Conservation (phyloP, 2,113 vertebrate species). For the Anser cygnoides region DNA sequence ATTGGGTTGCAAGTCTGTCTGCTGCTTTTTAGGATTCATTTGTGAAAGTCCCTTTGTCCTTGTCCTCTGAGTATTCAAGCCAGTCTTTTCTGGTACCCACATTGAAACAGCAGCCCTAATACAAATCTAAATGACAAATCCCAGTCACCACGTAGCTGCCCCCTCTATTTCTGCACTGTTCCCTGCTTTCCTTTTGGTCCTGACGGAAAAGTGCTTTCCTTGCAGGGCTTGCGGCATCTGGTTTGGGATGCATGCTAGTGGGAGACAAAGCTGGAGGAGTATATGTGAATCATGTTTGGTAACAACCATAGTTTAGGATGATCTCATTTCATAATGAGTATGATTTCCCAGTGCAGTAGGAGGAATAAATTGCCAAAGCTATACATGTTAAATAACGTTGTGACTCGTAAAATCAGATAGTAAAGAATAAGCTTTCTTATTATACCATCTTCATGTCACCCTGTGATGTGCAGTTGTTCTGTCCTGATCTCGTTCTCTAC, state of each 20-base stretch:
- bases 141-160: not conserved
- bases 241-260: not conserved
- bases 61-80: not conserved
- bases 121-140: not conserved
- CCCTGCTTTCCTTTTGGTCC: not conserved
- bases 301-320: not conserved
- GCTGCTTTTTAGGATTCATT: not conserved
- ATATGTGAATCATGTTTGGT: not conserved
- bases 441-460: not conserved
- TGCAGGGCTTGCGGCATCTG: not conserved
- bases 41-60: not conserved
- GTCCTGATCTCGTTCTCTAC: not conserved
- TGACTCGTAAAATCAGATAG: not conserved
- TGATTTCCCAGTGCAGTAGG: not conserved
- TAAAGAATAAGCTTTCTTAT: not conserved
- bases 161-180: not conserved
- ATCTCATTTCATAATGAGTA: not conserved
- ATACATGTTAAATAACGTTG: not conserved
- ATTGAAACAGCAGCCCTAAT: not conserved
- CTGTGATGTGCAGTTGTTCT: not conserved
- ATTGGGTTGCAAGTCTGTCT: not conserved
- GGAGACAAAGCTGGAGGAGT: not conserved
- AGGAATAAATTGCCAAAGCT: not conserved
- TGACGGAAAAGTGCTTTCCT: not conserved
- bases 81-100: not conserved